Base-by-base conservation (phyloP, 2,888 invertebrate species). In the Agrotis exclamationis region DNA sequence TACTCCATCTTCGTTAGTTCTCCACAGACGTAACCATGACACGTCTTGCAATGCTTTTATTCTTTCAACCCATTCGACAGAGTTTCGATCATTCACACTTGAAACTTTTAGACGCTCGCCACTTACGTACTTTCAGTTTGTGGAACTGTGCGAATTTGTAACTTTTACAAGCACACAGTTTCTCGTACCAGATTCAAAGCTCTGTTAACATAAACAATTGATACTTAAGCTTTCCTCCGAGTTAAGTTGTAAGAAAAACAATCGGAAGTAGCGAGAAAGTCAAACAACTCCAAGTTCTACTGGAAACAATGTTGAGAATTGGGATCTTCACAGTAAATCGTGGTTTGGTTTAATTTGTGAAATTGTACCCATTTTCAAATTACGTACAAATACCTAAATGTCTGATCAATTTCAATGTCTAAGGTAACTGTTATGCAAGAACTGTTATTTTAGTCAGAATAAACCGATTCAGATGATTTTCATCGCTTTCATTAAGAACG, bases 171-270 rank as follows among this genome's bases (percentile, higher is more conserved):
- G 22, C 48, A 69, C 28, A 60, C 39, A 39, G 58, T 54, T 70
- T 45, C 64, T 53, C 45, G 4, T 58, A 44, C 3, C 56, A 33
- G 57, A 48, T 59, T 63, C 33, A 57, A 66, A 78, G 67, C 79
- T 58, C 57, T 48, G 67, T 53, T 60, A 80, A 76, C 72, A 76
- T 65, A 79, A 79, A 80, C 79, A 79, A 67, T 72, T 67, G 80
- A 68, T 72, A 68, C 79, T 74, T 68, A 65, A 76, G 76, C 64
- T 76, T 78, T 59, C 33, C 67, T 58, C 47, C 63, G 58, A 79
- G 67, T 76, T 58, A 80, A 76, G 80, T 79, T 67, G 67, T 58
- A 76, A 79, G 72, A 68, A 72, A 80, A 80, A 79, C 80, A 79
- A 60, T 71, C 44, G 59, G 80, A 77, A 76, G 80, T 50, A 50